phyloP scores from a whole-genome alignment of 1,140 invertebrate genomes.

The Fopius arisanus region DNA sequence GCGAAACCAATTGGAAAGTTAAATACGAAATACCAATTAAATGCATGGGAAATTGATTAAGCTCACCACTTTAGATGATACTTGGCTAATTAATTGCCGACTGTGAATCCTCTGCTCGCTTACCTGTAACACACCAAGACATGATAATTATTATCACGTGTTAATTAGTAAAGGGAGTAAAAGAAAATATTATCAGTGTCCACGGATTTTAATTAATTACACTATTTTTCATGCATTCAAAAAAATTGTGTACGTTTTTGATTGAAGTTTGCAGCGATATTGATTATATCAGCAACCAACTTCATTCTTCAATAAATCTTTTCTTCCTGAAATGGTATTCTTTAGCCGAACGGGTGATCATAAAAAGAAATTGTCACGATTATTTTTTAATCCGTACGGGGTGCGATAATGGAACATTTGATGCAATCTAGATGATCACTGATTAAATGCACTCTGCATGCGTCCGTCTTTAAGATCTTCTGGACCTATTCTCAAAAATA shows the following conservation, averaged over 20 bases:
- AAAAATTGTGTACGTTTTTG: slow-evolving; percentile 1
- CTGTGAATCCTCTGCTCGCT: slow-evolving; percentile 21
- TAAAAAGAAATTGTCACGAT: too few relatives aligned
- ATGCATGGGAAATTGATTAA: not conserved
- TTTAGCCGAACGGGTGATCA: too few relatives aligned
- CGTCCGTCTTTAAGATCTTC: too few relatives aligned
- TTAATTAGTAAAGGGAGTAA: not conserved
- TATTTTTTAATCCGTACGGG: too few relatives aligned
- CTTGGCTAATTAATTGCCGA: not conserved
- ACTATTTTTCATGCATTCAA: not conserved
- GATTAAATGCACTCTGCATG: too few relatives aligned
- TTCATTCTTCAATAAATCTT: too few relatives aligned
- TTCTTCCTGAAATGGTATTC: too few relatives aligned
- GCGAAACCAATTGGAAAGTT: slow-evolving; percentile 1
- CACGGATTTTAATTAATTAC: not conserved
- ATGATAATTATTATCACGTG: slow-evolving; percentile 3
- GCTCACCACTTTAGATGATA: not conserved
- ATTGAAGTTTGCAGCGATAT: too few relatives aligned
- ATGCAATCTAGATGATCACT: too few relatives aligned
- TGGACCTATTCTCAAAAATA: too few relatives aligned
- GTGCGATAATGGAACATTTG: too few relatives aligned
- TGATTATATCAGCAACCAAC: too few relatives aligned
- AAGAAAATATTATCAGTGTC: not conserved
- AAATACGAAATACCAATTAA: not conserved
- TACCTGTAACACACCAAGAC: slow-evolving; percentile 46